Percentiles rank a stretch among this genome's conserved stretches.
Conservation (phyloP, 1,140 invertebrate species). For the Drosophila parvula region DNA sequence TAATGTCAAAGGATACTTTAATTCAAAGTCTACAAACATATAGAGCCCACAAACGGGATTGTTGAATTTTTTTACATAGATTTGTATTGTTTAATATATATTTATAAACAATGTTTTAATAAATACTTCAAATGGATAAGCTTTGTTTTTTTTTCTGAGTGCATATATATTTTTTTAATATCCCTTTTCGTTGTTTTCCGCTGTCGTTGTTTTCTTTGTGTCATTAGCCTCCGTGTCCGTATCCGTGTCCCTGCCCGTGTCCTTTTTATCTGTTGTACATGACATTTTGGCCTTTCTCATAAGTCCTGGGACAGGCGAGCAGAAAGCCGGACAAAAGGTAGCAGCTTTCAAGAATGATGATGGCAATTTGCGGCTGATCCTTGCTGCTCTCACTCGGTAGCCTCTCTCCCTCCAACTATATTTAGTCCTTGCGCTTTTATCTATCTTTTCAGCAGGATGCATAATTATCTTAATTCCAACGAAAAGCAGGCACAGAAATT, state of each 20-base stretch:
- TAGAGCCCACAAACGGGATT: no score
- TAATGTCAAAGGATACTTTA: no score
- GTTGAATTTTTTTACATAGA: not conserved
- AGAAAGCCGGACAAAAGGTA: conserved; percentile 66
- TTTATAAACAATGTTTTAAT: no score
- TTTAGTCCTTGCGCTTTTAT: not conserved
- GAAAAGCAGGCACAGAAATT: conserved; percentile 35
- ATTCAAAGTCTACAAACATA: no score
- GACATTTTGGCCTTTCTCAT: conserved; percentile 80
- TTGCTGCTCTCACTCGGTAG: conserved; percentile 8
- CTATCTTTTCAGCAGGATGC: not conserved
- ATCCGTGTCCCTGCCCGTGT: conserved; percentile 9
- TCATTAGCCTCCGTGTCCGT: conserved; percentile 73
- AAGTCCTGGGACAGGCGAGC: conserved; percentile 60
- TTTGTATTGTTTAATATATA: not conserved
- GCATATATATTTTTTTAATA: conserved; percentile 10
- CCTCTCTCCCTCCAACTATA: no score
- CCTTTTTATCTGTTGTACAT: conserved; percentile 80
- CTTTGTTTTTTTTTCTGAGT: conserved; percentile 3
- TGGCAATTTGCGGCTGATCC: conserved; percentile 78
- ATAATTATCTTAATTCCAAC: conserved; percentile 72
- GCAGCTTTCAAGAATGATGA: conserved; percentile 70
- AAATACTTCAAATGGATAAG: not conserved
- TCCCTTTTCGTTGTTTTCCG: conserved; percentile 29
- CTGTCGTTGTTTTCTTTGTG: conserved; percentile 56